Evolutionary conservation across 53 echinoderm and acorn worm species (phyloP).

Genomic region (Stichopus horrens): DNA sequence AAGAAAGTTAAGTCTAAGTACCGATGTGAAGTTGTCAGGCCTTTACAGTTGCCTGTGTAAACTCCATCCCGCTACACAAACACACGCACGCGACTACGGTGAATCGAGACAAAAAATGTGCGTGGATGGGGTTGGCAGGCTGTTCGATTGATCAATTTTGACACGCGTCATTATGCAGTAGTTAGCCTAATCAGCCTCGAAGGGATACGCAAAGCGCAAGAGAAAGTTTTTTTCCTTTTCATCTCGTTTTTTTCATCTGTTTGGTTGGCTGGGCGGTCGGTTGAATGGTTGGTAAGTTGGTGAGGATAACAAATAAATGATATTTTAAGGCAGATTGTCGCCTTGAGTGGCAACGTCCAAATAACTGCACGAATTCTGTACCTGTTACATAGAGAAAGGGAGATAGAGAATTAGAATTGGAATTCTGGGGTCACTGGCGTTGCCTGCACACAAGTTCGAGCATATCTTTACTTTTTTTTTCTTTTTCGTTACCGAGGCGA

Average conservation of each 20-base stretch:
- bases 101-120: not conserved
- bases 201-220: not conserved
- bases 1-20: not conserved
- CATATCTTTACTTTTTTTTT: no score
- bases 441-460: no score
- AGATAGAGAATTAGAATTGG: not conserved
- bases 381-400: not conserved
- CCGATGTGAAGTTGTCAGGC: not conserved
- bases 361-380: not conserved
- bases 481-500: no score
- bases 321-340: slow-evolving; percentile 3
- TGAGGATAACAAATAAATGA: not conserved
- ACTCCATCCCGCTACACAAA: not conserved
- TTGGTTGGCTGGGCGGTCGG: not conserved
- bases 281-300: not conserved
- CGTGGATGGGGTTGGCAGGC: not conserved
- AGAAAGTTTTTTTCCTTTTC: not conserved
- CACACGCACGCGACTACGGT: not conserved
- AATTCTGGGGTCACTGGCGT: no score
- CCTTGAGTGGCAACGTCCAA: not conserved
- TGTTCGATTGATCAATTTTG: not conserved
- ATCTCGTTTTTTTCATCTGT: not conserved
- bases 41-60: not conserved
- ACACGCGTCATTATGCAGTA: not conserved
- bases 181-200: not conserved